Base-by-base conservation (phyloP, 2,113 vertebrate genomes). In the Oncorhynchus nerka region DNA sequence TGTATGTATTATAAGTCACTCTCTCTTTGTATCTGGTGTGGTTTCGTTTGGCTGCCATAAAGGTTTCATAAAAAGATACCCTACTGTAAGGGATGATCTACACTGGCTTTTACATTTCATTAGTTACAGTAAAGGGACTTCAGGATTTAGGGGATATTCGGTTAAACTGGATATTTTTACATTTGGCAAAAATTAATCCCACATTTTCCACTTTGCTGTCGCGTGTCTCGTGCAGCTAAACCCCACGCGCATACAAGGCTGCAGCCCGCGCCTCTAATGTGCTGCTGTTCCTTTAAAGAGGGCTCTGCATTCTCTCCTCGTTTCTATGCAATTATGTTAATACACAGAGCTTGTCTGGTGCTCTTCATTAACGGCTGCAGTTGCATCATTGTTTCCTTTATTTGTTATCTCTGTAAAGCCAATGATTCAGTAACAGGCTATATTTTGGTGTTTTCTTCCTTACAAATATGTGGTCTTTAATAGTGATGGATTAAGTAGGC, bases 311-410 rank as follows among this genome's bases (percentile, higher is more conserved):
- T 84, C 79, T 78, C 79, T 82, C 71, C 83, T 85, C 88, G n/a
- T 88, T 92, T 92, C 93, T 91, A 93, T 94, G 92, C 91, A 95
- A 94, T 95, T 94, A 95, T 94, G 93, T 94, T 92, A 94, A 94
- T 92, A 84, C 87, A 85, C 90, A 80, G 84, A 87, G 85, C 92
- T 90, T 82, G 91, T 93, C 92, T 93, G 91, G 84, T 92, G 87
- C 89, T 72, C 4, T 90, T 95, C 92, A 93, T 92, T 89, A 93
- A 91, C 82, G 82, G 81, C 83, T 84, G 89, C 81, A 81, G 80
- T 77, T 83, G 84, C 79, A 79, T 87, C 87, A 88, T 90, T 90
- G 87, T 89, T 89, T 90, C 85, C 81, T 90, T 90, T 83, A 82
- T 90, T 88, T 89, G 77, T 73, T 87, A 76, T 80, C 79, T 79